Conservation (phyloP, 1,140 invertebrate genomes). For the Cyrtorhinus lividipennis region DNA sequence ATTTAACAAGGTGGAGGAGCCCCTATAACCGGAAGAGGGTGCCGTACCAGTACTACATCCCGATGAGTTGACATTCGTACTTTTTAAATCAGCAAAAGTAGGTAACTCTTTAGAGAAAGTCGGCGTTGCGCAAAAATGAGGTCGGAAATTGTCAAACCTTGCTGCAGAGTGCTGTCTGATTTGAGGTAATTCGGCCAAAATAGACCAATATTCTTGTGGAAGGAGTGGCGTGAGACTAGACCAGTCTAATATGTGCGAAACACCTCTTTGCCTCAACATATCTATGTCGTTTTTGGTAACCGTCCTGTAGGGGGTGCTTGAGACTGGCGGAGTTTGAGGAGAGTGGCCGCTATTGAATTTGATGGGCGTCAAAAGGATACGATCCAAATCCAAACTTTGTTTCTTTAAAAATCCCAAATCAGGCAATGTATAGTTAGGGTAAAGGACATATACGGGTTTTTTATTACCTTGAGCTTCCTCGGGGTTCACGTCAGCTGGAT, state of each 20-base stretch:
- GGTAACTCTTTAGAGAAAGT: constrained; percentile 17
- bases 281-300: constrained; percentile 51
- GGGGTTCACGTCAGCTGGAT: not conserved
- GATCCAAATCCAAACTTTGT: constrained; percentile 37
- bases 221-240: constrained; percentile 74
- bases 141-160: constrained; percentile 38
- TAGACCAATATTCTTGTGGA: constrained; percentile 58
- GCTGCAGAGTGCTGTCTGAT: constrained; percentile 40
- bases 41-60: constrained; percentile 59
- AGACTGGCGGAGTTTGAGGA: constrained; percentile 17
- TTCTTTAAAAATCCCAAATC: constrained; percentile 69
- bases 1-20: constrained; percentile 64
- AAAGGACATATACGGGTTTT: constrained; percentile 72
- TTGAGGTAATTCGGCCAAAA: constrained; percentile 61
- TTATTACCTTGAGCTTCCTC: constrained; percentile 31
- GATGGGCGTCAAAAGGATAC: constrained; percentile 42
- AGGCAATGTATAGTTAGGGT: constrained; percentile 80
- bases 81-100: constrained; percentile 21
- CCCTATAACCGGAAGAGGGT: constrained; percentile 68
- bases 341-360: constrained; percentile 27
- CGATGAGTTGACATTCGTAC: constrained; percentile 31
- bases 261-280: constrained; percentile 54
- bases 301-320: constrained; percentile 15
- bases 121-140: constrained; percentile 48
- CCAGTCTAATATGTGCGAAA: constrained; percentile 70